phyloP scores from a whole-genome alignment of 1,140 invertebrate species.

The Drepana arcuata region DNA sequence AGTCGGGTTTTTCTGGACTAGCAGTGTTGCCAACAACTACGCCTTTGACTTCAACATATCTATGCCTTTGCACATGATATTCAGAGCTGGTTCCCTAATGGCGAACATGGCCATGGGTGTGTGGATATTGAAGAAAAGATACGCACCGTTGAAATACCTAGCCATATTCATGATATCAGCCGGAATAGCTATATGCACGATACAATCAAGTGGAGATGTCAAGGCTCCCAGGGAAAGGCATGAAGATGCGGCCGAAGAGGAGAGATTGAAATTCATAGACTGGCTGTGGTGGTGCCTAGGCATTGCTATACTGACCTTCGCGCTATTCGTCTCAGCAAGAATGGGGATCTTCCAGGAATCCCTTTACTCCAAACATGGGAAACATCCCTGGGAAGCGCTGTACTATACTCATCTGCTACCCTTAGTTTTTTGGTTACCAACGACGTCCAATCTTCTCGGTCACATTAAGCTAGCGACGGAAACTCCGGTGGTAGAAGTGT shows the following conservation, averaged over 20 bases:
- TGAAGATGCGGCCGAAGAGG: constrained; percentile 57
- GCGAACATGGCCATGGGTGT: constrained; percentile 97
- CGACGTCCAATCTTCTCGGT: constrained; percentile 81
- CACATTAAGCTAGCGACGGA: constrained; percentile 77
- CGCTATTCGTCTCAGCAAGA: constrained; percentile 92
- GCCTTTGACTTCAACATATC: constrained; percentile 97
- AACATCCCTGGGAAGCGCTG: constrained; percentile 94
- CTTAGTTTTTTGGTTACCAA: constrained; percentile 86
- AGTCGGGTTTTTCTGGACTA: constrained; percentile 92
- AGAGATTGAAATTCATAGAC: constrained; percentile 69
- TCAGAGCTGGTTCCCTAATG: constrained; percentile 95
- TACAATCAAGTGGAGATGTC: constrained; percentile 86
- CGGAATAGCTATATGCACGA: constrained; percentile 93
- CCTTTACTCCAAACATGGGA: constrained; percentile 89
- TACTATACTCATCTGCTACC: constrained; percentile 96
- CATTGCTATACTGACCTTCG: constrained; percentile 88
- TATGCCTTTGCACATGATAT: constrained; percentile 99
- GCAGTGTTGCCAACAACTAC: constrained; percentile 96
- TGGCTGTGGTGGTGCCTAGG: constrained; percentile 90
- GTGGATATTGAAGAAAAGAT: constrained; percentile 89
- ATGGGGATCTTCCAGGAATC: constrained; percentile 98
- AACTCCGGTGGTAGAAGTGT: constrained; percentile 69
- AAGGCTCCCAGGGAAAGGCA: constrained; percentile 62
- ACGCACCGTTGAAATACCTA: constrained; percentile 89
- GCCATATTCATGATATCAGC: constrained; percentile 94